Conservation (phyloP, 2,797 vertebrate species). For the Manis pentadactyla region DNA sequence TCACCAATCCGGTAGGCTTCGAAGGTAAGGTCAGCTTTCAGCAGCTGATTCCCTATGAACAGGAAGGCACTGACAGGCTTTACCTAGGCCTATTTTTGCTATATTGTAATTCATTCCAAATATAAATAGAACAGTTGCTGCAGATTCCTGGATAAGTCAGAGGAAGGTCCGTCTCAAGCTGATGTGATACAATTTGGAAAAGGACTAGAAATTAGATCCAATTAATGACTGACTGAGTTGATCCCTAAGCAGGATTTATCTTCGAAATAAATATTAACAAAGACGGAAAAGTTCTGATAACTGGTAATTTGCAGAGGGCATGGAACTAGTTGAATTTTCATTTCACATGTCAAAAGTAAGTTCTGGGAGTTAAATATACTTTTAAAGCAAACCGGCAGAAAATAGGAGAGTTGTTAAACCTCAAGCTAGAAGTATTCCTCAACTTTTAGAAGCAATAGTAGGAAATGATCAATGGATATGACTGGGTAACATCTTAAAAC, state of each 20-base stretch:
- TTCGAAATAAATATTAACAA: constrained; percentile 42
- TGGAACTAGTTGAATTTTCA: neutral
- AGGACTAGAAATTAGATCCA: constrained; percentile 27
- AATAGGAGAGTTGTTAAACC: constrained; percentile 25
- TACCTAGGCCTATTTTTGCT: constrained; percentile 11
- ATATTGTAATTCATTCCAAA: neutral
- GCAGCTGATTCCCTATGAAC: neutral
- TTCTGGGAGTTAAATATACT: constrained; percentile 32
- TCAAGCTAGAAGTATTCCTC: constrained; percentile 52
- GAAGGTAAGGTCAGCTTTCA: neutral
- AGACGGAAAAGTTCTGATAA: neutral
- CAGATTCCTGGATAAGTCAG: neutral
- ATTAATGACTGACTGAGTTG: neutral
- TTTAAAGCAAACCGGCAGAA: constrained; percentile 42
- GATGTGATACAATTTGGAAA: constrained; percentile 45
- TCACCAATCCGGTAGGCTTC: neutral
- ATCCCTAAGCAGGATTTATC: constrained; percentile 31
- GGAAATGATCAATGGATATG: neutral
- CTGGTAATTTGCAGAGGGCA: neutral
- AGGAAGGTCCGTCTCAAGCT: constrained; percentile 29
- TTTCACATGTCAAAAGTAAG: constrained; percentile 3
- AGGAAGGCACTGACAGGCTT: neutral
- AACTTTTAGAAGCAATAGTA: neutral
- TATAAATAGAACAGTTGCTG: constrained; percentile 36
- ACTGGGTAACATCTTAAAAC: neutral